Evolutionary conservation across 1,140 invertebrate species (phyloP).

Genomic region (Colletes gigas): DNA sequence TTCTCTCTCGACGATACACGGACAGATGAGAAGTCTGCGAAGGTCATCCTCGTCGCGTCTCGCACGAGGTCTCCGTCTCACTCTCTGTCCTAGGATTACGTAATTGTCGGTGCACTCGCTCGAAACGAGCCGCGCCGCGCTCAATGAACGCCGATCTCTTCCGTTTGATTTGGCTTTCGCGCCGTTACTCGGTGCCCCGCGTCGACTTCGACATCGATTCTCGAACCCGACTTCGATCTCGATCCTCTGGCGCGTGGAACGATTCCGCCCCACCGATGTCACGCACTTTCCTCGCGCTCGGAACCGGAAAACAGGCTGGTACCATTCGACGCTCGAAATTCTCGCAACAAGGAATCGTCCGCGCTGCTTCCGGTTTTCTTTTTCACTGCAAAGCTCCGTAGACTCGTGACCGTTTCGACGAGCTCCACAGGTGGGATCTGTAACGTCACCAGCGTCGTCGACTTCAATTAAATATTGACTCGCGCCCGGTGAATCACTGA

Average conservation of each 20-base stretch:
- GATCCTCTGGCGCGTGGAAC: background rate
- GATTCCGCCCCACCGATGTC: no score
- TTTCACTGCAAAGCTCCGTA: background rate
- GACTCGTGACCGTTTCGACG: background rate
- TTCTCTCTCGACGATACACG: constrained; percentile 15
- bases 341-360: no score
- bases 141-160: constrained; percentile 2
- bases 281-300: no score
- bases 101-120: constrained; percentile 8
- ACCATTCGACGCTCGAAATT: no score
- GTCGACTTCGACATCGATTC: background rate
- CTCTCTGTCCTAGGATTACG: constrained; percentile 22
- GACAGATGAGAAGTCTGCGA: constrained; percentile 26
- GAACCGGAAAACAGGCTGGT: no score
- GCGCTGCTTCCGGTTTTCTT: no score
- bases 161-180: background rate
- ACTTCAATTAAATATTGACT: background rate
- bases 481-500: background rate
- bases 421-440: background rate
- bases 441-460: background rate
- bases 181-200: background rate
- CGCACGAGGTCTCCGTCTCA: background rate
- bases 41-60: constrained; percentile 39
- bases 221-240: background rate
- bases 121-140: background rate